Evolutionary conservation across 2,797 vertebrate genomes (phyloP).

Genomic region (Spheniscus humboldti): DNA sequence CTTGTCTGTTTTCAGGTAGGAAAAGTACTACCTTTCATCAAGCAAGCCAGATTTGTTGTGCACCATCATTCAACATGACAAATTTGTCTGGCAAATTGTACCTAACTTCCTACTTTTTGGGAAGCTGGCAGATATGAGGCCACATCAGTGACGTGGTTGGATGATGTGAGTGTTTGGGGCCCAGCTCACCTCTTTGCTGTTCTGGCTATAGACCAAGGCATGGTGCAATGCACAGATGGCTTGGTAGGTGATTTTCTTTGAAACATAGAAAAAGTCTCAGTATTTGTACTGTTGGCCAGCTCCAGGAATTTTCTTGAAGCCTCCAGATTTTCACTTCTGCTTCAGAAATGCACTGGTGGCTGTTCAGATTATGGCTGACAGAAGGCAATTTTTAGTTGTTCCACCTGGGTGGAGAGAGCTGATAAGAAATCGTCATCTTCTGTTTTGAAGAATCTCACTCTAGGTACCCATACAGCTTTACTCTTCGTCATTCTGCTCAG

Average conservation of each 20-base stretch:
- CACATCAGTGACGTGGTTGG: neutral
- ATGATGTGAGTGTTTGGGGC: neutral
- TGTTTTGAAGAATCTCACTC: neutral
- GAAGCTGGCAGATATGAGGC: neutral
- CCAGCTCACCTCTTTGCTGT: neutral
- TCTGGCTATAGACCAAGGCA: neutral
- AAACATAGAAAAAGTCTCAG: neutral
- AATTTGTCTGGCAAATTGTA: neutral
- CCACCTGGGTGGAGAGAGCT: neutral
- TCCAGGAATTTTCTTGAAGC: conserved; percentile 9
- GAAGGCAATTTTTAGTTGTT: neutral
- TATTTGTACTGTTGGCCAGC: neutral
- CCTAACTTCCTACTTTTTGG: neutral
- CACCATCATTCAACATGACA: neutral
- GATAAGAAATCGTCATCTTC: neutral
- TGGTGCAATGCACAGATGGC: conserved; percentile 6
- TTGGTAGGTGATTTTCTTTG: neutral
- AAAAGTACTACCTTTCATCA: neutral
- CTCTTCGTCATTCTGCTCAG: neutral
- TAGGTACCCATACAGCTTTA: neutral
- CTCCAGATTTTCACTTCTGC: neutral
- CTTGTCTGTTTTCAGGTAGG: neutral
- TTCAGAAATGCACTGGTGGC: neutral
- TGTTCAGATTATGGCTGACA: neutral
- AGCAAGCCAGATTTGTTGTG: neutral